Conservation (phyloP, 1,140 invertebrate species). For the Drosophila ercepeae region DNA sequence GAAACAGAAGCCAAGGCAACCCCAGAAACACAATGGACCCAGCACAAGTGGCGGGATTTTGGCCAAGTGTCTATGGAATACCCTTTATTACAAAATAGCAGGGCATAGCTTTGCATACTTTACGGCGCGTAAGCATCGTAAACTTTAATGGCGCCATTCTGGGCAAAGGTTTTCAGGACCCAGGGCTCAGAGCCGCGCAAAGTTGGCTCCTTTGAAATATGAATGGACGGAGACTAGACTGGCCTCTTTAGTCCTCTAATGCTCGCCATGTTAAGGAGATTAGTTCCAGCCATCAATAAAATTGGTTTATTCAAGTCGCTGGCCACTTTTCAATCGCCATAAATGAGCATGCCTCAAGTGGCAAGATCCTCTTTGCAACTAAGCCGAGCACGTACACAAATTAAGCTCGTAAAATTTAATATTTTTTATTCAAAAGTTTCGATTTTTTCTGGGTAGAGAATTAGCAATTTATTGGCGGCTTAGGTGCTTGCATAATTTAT, state of each 20-base stretch:
- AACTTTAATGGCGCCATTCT: conserved; percentile 79
- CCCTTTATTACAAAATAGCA: conserved; percentile 77
- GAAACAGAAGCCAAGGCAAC: not conserved
- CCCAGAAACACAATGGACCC: conserved; percentile 55
- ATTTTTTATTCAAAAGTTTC: conserved; percentile 63
- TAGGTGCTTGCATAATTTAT: conserved; percentile 56
- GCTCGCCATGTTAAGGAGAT: conserved; percentile 75
- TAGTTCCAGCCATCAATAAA: conserved; percentile 75
- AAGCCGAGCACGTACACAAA: conserved; percentile 71
- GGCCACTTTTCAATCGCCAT: conserved; percentile 78
- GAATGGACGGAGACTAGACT: conserved; percentile 54
- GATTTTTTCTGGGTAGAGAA: conserved; percentile 29
- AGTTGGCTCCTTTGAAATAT: conserved; percentile 77
- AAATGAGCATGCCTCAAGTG: conserved; percentile 63
- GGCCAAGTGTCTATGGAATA: conserved; percentile 65
- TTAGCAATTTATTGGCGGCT: conserved; percentile 69
- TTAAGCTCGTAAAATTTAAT: conserved; percentile 82
- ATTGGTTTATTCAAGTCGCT: conserved; percentile 74
- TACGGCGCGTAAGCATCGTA: conserved; percentile 71
- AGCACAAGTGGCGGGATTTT: conserved; percentile 53
- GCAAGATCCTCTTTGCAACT: conserved; percentile 19
- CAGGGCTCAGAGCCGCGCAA: conserved; percentile 33
- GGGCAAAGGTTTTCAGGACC: conserved; percentile 41
- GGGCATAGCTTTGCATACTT: conserved; percentile 67
- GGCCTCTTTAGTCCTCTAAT: conserved; percentile 48